These are phyloP conservation scores for Hoplodrina blanda DNA, from an alignment of 2,888 invertebrate genomes.

Conservation along the genomic window DNA sequence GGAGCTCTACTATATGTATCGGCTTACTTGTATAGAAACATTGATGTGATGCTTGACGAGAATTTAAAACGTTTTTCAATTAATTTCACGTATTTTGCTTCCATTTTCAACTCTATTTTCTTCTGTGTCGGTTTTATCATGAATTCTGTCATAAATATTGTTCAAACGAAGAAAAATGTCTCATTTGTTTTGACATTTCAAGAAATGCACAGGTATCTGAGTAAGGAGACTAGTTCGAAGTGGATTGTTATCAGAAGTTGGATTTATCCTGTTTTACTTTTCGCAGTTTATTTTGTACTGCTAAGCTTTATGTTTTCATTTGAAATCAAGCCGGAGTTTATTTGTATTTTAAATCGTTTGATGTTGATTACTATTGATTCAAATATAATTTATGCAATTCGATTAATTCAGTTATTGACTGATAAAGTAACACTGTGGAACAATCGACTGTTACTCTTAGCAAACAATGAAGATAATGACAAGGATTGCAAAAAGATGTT, in stretches of 20 bases:
- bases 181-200: conserved; percentile 33
- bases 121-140: conserved; percentile 14
- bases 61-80: neutral
- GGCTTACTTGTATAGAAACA: neutral
- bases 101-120: conserved; percentile 18
- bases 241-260: conserved; percentile 4
- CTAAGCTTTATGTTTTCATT: neutral
- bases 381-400: conserved; percentile 26
- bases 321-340: neutral
- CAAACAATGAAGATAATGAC: neutral
- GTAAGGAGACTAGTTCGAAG: neutral
- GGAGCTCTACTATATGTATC: conserved; percentile 3
- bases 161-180: conserved; percentile 17
- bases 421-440: conserved; percentile 28
- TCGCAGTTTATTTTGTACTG: neutral
- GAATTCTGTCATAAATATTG: conserved; percentile 12
- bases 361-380: conserved; percentile 21
- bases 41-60: neutral
- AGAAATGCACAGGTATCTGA: conserved; percentile 24
- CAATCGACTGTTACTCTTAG: neutral
- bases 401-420: conserved; percentile 23
- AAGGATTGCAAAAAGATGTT: conserved; percentile 14
- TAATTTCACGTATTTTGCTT: neutral
- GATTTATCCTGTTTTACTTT: conserved; percentile 1
- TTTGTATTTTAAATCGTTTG: neutral